A percentile compares a stretch with the other conserved stretches of the same genome.
Conservation (phyloP, 2,888 invertebrate species). For the Agonopterix heracliana region DNA sequence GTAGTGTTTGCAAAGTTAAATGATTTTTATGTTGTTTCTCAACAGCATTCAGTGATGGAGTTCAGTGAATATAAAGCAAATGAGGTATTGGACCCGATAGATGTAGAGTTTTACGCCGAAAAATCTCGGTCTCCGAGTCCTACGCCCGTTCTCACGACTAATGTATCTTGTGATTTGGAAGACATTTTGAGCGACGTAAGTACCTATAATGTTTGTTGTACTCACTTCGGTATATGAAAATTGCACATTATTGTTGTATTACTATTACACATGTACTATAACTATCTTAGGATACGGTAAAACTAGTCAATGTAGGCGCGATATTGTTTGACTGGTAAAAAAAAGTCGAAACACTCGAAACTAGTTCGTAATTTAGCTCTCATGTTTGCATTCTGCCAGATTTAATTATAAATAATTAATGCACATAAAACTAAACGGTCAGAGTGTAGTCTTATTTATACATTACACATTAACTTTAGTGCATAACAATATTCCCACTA, state of each 20-base stretch:
- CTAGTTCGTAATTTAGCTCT: too few species aligned
- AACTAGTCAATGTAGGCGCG: too few species aligned
- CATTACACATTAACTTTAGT: too few species aligned
- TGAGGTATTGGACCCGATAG: constrained; percentile 62
- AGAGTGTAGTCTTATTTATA: too few species aligned
- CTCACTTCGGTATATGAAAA: not conserved
- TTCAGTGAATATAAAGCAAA: constrained; percentile 61
- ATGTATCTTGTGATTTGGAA: constrained; percentile 64
- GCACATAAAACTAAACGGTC: too few species aligned
- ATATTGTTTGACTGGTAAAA: too few species aligned
- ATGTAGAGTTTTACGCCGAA: constrained; percentile 52
- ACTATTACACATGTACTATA: too few species aligned
- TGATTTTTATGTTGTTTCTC: constrained; percentile 44
- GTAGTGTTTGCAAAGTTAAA: constrained; percentile 41
- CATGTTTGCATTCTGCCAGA: too few species aligned
- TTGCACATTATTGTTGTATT: not conserved
- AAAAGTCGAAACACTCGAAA: too few species aligned
- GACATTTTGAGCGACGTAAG: constrained; percentile 74
- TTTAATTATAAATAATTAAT: too few species aligned
- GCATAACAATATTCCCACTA: too few species aligned
- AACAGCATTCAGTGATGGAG: constrained; percentile 72
- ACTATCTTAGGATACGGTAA: too few species aligned
- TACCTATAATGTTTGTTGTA: constrained; percentile 14
- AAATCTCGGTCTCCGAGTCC: constrained; percentile 56
- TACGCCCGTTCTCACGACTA: constrained; percentile 55